Evolutionary conservation across 2,113 vertebrate species (phyloP).

Genomic region (Lates calcarifer): DNA sequence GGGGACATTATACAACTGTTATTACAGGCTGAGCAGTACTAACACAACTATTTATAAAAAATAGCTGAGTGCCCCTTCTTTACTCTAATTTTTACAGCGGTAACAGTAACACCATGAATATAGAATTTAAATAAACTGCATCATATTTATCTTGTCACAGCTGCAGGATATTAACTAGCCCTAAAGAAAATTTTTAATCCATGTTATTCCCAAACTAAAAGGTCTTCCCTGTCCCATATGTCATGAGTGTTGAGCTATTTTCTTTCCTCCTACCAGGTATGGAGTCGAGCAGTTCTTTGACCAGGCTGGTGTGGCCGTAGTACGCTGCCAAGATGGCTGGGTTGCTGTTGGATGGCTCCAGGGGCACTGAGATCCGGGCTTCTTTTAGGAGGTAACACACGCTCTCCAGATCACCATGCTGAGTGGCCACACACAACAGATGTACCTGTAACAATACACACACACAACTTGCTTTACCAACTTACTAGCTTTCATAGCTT

Average conservation of each 20-base stretch:
- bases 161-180: background rate
- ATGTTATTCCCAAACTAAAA: background rate
- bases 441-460: conserved; percentile 43
- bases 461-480: background rate
- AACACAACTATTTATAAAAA: background rate
- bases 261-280: conserved; percentile 82
- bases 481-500: no score
- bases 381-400: conserved; percentile 90
- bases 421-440: conserved; percentile 86
- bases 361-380: conserved; percentile 81
- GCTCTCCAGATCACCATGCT: conserved; percentile 87
- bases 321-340: conserved; percentile 90
- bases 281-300: conserved; percentile 90
- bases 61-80: background rate
- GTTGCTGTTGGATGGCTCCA: conserved; percentile 87
- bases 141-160: background rate
- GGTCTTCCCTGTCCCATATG: background rate
- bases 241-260: background rate
- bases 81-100: background rate
- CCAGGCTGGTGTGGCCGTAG: conserved; percentile 86
- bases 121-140: background rate
- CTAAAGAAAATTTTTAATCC: background rate
- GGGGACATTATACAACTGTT: no score
- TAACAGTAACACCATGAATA: background rate
- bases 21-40: background rate